phyloP scores from a whole-genome alignment of 2,113 vertebrate species.

The Gnathonemus longibarbis region DNA sequence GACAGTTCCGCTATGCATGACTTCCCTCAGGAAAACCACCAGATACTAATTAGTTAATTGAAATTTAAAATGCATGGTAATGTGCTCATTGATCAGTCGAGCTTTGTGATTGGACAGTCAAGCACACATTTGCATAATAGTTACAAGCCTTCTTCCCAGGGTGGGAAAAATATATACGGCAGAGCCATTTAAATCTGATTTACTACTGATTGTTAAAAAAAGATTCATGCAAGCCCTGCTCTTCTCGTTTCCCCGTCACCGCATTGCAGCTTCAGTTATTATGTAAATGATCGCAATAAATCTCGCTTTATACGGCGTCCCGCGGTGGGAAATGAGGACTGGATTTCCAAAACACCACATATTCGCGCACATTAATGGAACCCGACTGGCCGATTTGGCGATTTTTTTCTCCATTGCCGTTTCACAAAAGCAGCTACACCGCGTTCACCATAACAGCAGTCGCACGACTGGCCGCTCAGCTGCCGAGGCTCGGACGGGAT shows the following conservation, averaged over 20 bases:
- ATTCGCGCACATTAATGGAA: not conserved
- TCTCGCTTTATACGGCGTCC: not conserved
- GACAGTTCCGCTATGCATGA: not conserved
- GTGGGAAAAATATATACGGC: not conserved
- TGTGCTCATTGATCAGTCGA: not conserved
- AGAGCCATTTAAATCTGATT: slow-evolving; percentile 1
- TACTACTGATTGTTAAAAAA: slow-evolving; percentile 8
- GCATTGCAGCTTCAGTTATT: slow-evolving; percentile 8
- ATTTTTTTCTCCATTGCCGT: not conserved
- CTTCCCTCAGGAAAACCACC: not conserved
- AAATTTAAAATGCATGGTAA: not conserved
- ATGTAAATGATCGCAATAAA: not conserved
- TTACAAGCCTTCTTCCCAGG: not conserved
- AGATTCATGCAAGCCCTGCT: not conserved
- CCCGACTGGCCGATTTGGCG: not conserved
- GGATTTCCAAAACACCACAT: not conserved
- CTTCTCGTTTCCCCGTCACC: not conserved
- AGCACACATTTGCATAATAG: not conserved
- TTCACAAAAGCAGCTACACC: not conserved
- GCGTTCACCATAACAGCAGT: not conserved
- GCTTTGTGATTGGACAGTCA: slow-evolving; percentile 4
- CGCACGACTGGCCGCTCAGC: not conserved
- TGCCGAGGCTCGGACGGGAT: not conserved
- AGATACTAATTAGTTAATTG: not conserved
- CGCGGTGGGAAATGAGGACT: not conserved